phyloP scores from a whole-genome alignment of 2,888 invertebrate genomes.

The Ochropleura plecta region DNA sequence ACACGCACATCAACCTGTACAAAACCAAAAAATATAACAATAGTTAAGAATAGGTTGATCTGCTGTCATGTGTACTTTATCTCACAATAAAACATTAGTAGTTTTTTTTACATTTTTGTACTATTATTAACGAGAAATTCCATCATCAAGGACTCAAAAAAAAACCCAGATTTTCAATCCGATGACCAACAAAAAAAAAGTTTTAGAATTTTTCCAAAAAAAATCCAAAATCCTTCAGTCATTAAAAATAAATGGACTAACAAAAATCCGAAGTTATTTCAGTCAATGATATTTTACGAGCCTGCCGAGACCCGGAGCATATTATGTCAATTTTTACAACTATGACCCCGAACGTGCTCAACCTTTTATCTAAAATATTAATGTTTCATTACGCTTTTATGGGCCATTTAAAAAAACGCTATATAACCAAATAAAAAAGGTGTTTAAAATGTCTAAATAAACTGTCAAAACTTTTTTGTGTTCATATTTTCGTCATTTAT shows the following conservation, averaged over 20 bases:
- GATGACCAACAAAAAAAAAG: neutral
- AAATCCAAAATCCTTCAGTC: constrained; percentile 10
- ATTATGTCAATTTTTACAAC: constrained; percentile 81
- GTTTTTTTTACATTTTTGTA: no score
- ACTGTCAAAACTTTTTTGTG: constrained; percentile 34
- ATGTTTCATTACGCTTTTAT: constrained; percentile 77
- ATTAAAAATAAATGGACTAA: constrained; percentile 69
- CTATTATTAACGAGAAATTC: no score
- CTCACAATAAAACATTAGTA: no score
- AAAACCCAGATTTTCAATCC: neutral
- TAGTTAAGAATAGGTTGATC: no score
- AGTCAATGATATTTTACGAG: constrained; percentile 74
- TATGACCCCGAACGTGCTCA: constrained; percentile 70
- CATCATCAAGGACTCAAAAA: neutral
- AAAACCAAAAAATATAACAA: no score
- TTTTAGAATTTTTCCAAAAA: constrained; percentile 1
- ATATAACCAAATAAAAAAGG: constrained; percentile 49
- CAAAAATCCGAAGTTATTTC: constrained; percentile 69
- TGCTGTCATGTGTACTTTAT: no score
- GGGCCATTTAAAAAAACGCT: constrained; percentile 67
- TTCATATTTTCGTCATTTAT: constrained; percentile 11
- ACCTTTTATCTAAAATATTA: constrained; percentile 79
- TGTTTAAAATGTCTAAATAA: constrained; percentile 46
- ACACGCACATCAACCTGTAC: no score
- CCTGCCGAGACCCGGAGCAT: constrained; percentile 67